phyloP scores from a whole-genome alignment of 2,113 vertebrate genomes.

The Mustela nigripes region DNA sequence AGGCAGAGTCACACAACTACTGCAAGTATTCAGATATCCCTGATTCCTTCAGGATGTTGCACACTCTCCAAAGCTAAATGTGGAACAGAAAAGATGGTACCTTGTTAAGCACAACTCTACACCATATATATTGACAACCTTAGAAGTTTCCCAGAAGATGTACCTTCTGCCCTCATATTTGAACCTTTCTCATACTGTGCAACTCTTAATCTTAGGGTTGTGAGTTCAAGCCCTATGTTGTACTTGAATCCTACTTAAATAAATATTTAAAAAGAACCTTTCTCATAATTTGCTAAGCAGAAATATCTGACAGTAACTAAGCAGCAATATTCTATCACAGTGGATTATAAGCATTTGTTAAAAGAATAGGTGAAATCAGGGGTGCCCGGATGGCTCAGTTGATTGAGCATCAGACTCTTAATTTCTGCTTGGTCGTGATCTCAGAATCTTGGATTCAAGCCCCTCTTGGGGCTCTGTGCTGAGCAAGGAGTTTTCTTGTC shows the following conservation, averaged over 20 bases:
- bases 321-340: background rate
- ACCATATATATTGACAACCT: background rate
- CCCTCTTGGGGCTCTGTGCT: background rate
- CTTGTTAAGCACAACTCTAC: background rate
- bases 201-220: background rate
- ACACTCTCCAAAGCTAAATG: background rate
- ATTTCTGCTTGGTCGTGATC: background rate
- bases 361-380: background rate
- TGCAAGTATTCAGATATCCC: background rate
- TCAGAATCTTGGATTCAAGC: background rate
- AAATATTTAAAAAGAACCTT: background rate
- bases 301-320: constrained; percentile 17
- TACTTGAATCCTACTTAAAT: background rate
- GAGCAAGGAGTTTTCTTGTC: background rate
- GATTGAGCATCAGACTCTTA: background rate
- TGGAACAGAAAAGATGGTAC: background rate
- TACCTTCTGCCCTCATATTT: background rate
- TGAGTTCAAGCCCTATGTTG: background rate
- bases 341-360: background rate
- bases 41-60: background rate
- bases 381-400: background rate
- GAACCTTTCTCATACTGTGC: background rate
- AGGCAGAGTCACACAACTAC: background rate
- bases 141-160: background rate
- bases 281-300: background rate